Percentiles rank a stretch among this genome's conserved stretches.
Evolutionary conservation across 2,797 vertebrate species (phyloP).

Genomic region (Danio albolineatus): DNA sequence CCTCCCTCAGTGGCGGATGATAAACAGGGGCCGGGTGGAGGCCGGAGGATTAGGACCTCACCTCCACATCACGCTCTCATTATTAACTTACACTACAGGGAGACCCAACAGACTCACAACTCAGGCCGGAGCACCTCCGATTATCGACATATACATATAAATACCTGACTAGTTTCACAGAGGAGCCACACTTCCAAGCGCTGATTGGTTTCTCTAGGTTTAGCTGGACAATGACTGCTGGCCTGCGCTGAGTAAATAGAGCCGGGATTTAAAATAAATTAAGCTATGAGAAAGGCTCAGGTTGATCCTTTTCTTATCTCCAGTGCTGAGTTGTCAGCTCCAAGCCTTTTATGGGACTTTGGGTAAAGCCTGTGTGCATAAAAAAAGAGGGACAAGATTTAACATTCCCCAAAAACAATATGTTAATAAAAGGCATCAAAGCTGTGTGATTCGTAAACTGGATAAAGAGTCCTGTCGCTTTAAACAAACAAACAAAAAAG

Average conservation of each 20-base stretch:
- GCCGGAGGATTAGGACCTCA: constrained; percentile 60
- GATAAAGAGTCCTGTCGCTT: constrained; percentile 70
- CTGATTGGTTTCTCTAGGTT: constrained; percentile 61
- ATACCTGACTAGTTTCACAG: constrained; percentile 31
- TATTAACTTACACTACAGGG: constrained; percentile 56
- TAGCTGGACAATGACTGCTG: constrained; percentile 70
- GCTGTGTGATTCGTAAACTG: background rate
- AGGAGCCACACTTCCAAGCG: constrained; percentile 9
- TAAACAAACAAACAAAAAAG: constrained; percentile 67
- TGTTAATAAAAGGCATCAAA: constrained; percentile 2
- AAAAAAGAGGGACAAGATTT: constrained; percentile 66
- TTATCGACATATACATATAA: constrained; percentile 33
- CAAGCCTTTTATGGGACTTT: constrained; percentile 69
- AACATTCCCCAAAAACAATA: constrained; percentile 43
- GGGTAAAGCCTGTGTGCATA: constrained; percentile 61
- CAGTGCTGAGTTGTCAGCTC: constrained; percentile 75
- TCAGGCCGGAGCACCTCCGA: constrained; percentile 22
- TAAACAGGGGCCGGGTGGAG: constrained; percentile 54
- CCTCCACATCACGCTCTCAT: constrained; percentile 57
- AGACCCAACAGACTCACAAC: constrained; percentile 47
- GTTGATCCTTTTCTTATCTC: constrained; percentile 81
- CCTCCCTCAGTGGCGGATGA: constrained; percentile 57
- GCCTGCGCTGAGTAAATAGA: constrained; percentile 74
- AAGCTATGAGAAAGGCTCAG: constrained; percentile 79
- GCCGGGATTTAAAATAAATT: constrained; percentile 80